phyloP scores from a whole-genome alignment of 2,113 vertebrate species.

The Syngnathoides biaculeatus region DNA sequence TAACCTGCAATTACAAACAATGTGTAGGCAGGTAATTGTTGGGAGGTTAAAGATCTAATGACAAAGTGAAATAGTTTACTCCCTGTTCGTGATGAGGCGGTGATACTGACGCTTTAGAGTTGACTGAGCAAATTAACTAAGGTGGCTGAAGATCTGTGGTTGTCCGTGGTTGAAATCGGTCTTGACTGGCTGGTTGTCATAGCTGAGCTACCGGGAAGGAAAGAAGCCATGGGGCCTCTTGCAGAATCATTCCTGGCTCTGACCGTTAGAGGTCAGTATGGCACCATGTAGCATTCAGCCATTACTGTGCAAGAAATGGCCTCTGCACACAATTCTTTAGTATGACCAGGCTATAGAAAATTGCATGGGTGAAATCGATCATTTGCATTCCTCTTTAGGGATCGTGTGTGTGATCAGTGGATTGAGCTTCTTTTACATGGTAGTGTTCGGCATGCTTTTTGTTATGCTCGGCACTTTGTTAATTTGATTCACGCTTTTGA shows the following conservation, averaged over 20 bases:
- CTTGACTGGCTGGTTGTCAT: neutral
- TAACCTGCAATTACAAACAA: neutral
- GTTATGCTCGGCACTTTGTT: slow-evolving; percentile 41
- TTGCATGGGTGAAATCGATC: slow-evolving; percentile 8
- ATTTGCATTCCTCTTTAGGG: slow-evolving; percentile 17
- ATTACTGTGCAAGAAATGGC: slow-evolving; percentile 13
- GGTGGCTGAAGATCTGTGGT: slow-evolving; percentile 1
- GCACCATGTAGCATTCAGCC: slow-evolving; percentile 32
- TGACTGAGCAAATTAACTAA: slow-evolving; percentile 45
- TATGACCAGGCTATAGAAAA: neutral
- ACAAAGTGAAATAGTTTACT: slow-evolving; percentile 11
- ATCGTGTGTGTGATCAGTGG: slow-evolving; percentile 30
- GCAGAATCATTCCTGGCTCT: slow-evolving; percentile 27
- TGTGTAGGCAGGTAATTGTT: slow-evolving; percentile 2
- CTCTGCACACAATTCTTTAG: neutral
- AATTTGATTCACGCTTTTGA: slow-evolving; percentile 62
- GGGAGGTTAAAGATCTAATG: slow-evolving; percentile 4
- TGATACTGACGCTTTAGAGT: slow-evolving; percentile 14
- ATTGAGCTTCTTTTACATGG: slow-evolving; percentile 25
- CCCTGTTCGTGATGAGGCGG: slow-evolving; percentile 8
- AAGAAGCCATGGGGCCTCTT: neutral
- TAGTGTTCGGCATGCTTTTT: slow-evolving; percentile 30
- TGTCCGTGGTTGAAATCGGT: neutral
- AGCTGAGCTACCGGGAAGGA: neutral
- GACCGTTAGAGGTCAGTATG: slow-evolving; percentile 68